phyloP scores from a whole-genome alignment of 2,113 vertebrate genomes.

The Sarotherodon lohbergeri region DNA sequence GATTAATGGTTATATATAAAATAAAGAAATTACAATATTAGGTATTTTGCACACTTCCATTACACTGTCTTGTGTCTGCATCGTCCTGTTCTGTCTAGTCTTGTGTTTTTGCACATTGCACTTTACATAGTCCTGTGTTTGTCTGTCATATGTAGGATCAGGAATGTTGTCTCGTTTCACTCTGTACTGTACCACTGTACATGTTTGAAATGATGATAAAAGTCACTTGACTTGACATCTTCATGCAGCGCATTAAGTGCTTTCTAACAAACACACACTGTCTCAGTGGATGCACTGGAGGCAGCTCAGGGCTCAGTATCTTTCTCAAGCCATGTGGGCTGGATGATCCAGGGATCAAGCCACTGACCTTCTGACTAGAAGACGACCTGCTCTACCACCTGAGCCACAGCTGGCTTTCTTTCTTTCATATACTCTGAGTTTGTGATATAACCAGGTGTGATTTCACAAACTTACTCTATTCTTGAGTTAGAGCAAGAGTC shows the following conservation, averaged over 20 bases:
- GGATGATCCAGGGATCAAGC: neutral
- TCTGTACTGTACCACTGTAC: neutral
- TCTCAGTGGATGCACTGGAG: neutral
- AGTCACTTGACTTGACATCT: neutral
- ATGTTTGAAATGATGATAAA: neutral
- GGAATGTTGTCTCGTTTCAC: neutral
- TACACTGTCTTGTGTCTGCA: neutral
- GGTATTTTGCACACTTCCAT: rapidly evolving
- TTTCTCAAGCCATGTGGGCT: neutral
- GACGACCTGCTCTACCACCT: neutral
- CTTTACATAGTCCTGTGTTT: neutral
- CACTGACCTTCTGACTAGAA: neutral
- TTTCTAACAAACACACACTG: neutral
- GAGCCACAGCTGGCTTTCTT: neutral
- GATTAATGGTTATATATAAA: rapidly evolving
- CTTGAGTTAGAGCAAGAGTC: neutral
- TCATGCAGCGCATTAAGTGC: rapidly evolving
- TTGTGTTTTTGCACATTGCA: neutral
- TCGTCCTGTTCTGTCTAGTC: neutral
- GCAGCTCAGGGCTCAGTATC: neutral
- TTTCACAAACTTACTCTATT: neutral
- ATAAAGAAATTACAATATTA: rapidly evolving
- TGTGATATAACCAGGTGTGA: neutral
- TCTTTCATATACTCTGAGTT: neutral
- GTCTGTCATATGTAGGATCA: neutral